Base-by-base conservation (phyloP, 35 echinoderm and acorn worm genomes). In the Diadema setosum region DNA sequence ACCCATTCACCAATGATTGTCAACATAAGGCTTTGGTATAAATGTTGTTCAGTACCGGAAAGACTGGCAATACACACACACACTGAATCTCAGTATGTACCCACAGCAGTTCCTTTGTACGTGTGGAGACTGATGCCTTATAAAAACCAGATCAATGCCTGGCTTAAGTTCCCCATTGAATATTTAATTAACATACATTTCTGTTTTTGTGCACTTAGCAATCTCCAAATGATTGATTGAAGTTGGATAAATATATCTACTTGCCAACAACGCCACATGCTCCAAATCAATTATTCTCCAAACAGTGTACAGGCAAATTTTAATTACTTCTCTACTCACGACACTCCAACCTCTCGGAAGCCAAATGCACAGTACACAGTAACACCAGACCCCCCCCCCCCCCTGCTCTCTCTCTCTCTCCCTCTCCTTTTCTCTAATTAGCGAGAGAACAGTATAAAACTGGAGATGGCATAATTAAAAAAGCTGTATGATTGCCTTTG, bases 131-230 rank as follows among this genome's bases (percentile, higher is more conserved):
- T 67, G 37, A 33, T 67, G 26, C 16, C 63, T 67, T 67, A 26
- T 67, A 67, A 67, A 67, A 1, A 26, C 63, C 63, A 15, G 37
- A 67, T 67, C 63, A 67, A 67, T 67, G 63, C 63, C 63, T 67
- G 18, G 11, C 27, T 67, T 67, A 33, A 67, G 27, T 67, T 67
- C 20, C 29, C 63, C 63, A 9, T 78, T 44, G 40, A 78, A 78
- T 78, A 78, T 78, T 78, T 78, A 78, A 78, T 78, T 78, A 78
- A 78, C 73, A 78, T 78, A 25, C 73, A 44, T 78, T 78, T 42
- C 73, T 78, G 73, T 78, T 78, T 78, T 78, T 39, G 73, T 39
- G 73, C 73, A 78, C 40, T 78, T 20, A 21, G 40, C 35, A 20
- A 35, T 67, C 63, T 33, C 63, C 48, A 52, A 42, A 44, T 78